phyloP scores from a whole-genome alignment of 1,140 invertebrate genomes.

The Acromyrmex charruanus region DNA sequence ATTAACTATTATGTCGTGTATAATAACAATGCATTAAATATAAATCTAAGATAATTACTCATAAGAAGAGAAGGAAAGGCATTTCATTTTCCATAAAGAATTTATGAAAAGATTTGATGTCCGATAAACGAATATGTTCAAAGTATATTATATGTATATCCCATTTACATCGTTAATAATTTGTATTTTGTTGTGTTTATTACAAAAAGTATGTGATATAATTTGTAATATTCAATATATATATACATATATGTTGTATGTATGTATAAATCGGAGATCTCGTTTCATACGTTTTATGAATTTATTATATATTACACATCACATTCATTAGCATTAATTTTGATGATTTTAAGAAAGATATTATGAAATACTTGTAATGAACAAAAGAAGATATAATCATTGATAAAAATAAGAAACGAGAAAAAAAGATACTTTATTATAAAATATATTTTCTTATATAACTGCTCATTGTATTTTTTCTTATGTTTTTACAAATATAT shows the following conservation, averaged over 20 bases:
- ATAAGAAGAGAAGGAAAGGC: background rate
- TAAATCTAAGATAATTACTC: background rate
- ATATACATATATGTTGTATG: background rate
- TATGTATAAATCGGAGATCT: constrained; percentile 3
- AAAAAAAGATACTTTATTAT: background rate
- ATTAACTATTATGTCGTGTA: constrained; percentile 22
- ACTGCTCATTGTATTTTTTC: constrained; percentile 26
- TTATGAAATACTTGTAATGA: constrained; percentile 19
- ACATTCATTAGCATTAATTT: background rate
- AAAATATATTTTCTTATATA: constrained; percentile 29
- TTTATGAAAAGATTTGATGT: constrained; percentile 1
- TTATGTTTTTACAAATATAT: constrained; percentile 19
- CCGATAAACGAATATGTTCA: constrained; percentile 8
- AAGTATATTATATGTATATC: background rate
- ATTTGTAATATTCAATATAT: background rate
- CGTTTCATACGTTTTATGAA: background rate
- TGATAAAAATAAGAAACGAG: constrained; percentile 7
- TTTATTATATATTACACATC: background rate
- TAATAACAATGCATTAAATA: constrained; percentile 24
- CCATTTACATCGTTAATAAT: constrained; percentile 12
- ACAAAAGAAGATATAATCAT: constrained; percentile 1
- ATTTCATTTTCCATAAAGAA: background rate
- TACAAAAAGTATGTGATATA: constrained; percentile 25
- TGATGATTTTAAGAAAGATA: background rate
- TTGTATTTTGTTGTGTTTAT: background rate